Percentiles rank a stretch among this genome's conserved stretches.
These are phyloP conservation scores for Tauraco hartlaubi DNA, from an alignment of 2,797 vertebrate species.

Conservation along the genomic window DNA sequence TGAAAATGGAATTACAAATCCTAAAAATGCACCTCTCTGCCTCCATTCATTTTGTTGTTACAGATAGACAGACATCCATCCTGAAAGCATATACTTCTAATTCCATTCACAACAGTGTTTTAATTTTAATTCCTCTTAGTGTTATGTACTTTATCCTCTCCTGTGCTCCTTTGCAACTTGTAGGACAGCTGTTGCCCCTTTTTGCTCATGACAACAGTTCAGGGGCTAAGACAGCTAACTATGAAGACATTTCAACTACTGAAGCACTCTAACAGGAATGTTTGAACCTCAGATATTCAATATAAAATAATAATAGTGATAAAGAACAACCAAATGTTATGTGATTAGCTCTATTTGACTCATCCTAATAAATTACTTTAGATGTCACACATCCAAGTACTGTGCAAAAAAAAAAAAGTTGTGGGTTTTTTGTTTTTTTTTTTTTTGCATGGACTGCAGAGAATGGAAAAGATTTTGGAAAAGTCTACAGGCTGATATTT, in stretches of 20 bases:
- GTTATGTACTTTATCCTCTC: not conserved
- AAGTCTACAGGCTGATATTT: conserved; percentile 82
- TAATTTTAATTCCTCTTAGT: not conserved
- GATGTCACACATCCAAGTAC: not conserved
- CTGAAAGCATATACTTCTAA: not conserved
- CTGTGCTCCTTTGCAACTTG: not conserved
- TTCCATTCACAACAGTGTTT: not conserved
- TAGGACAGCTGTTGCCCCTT: not conserved
- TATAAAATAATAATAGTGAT: not conserved
- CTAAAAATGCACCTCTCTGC: not conserved
- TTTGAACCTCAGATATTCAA: not conserved
- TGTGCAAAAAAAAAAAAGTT: not conserved
- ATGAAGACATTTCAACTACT: not conserved
- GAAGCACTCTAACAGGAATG: not conserved
- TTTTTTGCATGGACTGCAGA: conserved; percentile 44
- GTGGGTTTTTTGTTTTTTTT: no score
- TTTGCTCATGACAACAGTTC: not conserved
- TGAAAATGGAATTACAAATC: not conserved
- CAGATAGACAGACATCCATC: not conserved
- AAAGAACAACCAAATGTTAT: not conserved
- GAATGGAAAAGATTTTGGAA: conserved; percentile 71
- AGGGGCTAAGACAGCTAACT: not conserved
- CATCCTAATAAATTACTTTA: not conserved
- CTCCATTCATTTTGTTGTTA: not conserved
- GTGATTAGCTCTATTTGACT: not conserved